Conservation (phyloP, 2,113 vertebrate species). For the Alectura lathami region DNA sequence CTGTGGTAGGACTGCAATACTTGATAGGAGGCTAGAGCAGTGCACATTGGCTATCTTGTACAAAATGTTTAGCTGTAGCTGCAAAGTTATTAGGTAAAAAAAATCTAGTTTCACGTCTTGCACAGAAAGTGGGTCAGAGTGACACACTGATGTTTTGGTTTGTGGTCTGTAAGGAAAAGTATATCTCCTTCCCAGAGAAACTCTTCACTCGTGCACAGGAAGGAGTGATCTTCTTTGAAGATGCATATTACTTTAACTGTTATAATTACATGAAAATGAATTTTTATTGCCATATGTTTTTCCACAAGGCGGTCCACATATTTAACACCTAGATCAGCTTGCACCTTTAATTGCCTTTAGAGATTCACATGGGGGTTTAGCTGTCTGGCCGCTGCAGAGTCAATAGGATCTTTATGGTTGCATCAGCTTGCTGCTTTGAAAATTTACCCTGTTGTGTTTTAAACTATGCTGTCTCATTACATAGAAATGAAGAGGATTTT, state of each 20-base stretch:
- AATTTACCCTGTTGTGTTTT: background rate
- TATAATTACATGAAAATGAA: background rate
- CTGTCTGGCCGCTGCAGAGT: background rate
- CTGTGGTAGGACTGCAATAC: background rate
- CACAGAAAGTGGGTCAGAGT: background rate
- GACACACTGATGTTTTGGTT: background rate
- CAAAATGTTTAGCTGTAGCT: background rate
- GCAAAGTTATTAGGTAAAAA: background rate
- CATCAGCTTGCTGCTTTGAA: conserved; percentile 6
- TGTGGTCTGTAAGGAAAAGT: background rate
- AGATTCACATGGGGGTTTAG: background rate
- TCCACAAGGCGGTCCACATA: background rate
- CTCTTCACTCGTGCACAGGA: background rate
- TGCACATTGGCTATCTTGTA: background rate
- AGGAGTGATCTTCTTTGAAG: background rate
- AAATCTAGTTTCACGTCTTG: background rate
- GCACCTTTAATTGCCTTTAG: background rate
- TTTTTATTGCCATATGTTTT: background rate
- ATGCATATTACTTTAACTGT: background rate
- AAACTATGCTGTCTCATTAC: conserved; percentile 32
- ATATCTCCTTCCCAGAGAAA: background rate
- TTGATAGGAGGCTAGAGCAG: background rate
- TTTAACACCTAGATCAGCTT: background rate
- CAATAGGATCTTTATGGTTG: background rate
- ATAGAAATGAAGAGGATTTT: conserved; percentile 35